Conservation (phyloP, 1,140 invertebrate species). For the Drosophila setifemur region DNA sequence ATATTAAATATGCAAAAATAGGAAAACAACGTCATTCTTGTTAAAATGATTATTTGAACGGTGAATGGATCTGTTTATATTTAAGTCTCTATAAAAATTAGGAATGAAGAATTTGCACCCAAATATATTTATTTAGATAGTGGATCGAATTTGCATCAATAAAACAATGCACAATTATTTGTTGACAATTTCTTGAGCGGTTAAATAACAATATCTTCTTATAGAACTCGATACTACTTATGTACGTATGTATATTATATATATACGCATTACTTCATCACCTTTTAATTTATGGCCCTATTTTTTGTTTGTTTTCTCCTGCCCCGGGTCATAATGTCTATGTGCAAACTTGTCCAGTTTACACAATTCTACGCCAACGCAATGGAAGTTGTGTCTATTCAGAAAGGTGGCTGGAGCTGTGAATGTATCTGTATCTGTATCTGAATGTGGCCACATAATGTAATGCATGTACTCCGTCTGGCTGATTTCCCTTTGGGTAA, state of each 20-base stretch:
- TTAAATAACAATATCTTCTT: neutral
- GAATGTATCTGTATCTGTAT: too few relatives aligned
- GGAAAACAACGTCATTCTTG: too few relatives aligned
- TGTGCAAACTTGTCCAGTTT: neutral
- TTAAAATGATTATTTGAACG: too few relatives aligned
- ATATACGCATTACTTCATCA: conserved; percentile 11
- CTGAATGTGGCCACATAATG: conserved; percentile 15
- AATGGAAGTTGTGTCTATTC: conserved; percentile 43
- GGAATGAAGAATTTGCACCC: too few relatives aligned
- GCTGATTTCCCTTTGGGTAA: conserved; percentile 5
- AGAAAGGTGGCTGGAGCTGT: conserved; percentile 20
- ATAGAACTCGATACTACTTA: neutral
- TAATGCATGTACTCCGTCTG: conserved; percentile 4
- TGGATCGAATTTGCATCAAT: too few relatives aligned
- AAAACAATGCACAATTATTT: too few relatives aligned
- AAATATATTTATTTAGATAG: too few relatives aligned
- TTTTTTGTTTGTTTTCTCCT: conserved; percentile 1
- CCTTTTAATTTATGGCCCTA: conserved; percentile 29
- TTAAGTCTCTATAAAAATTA: too few relatives aligned
- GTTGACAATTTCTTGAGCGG: neutral
- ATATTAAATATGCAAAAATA: neutral
- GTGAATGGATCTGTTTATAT: too few relatives aligned
- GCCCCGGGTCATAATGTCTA: neutral
- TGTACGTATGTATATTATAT: too few relatives aligned
- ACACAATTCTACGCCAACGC: conserved; percentile 26